Conservation (phyloP, 2,113 vertebrate species). For the Strix uralensis region DNA sequence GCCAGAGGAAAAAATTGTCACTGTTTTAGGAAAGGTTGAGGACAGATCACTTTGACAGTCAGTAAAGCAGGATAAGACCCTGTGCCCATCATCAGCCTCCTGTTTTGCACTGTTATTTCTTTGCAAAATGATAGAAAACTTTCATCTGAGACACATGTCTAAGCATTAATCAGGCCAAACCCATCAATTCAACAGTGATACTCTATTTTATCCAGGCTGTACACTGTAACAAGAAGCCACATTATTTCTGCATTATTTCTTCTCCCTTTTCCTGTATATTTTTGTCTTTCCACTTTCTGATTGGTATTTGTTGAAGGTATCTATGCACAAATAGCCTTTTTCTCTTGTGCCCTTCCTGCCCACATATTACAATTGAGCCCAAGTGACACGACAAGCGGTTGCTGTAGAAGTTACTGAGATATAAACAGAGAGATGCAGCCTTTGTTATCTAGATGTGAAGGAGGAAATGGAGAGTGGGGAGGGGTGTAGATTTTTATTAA, state of each 20-base stretch:
- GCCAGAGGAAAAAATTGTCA: not conserved
- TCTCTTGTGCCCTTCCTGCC: slow-evolving; percentile 2
- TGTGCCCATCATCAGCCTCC: not conserved
- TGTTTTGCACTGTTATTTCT: not conserved
- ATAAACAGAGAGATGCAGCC: not conserved
- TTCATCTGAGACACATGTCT: not conserved
- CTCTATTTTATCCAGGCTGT: not conserved
- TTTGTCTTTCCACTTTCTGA: not conserved
- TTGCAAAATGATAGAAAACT: not conserved
- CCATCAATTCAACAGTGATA: not conserved
- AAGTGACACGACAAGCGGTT: not conserved
- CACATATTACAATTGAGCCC: not conserved
- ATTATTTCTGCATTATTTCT: not conserved
- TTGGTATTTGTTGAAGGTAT: not conserved
- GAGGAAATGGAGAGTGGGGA: slow-evolving; percentile 21
- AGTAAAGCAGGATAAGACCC: not conserved
- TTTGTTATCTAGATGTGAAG: not conserved
- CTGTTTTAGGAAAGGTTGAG: not conserved
- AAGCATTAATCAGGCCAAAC: not conserved
- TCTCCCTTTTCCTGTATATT: not conserved
- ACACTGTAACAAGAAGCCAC: not conserved
- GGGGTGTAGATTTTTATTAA: not conserved
- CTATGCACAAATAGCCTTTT: not conserved
- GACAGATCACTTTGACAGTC: not conserved
- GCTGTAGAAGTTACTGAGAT: not conserved